phyloP scores from a whole-genome alignment of 2,888 invertebrate genomes.

The Aspidiotus destructor region DNA sequence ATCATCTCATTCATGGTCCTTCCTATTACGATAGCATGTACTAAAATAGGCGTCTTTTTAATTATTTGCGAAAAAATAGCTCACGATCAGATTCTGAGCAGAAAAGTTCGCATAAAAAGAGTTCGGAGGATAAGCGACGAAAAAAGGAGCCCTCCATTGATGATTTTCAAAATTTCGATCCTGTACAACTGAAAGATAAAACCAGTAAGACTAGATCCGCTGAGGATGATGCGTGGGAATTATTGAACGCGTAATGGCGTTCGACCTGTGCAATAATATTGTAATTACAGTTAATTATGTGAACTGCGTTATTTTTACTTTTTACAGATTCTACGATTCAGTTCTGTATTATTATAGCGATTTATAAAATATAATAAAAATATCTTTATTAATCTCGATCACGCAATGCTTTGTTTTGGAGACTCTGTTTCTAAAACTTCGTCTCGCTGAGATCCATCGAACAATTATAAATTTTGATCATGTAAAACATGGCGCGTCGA shows the following conservation, averaged over 20 bases:
- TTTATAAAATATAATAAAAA: not conserved
- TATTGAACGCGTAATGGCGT: slow-evolving; percentile 15
- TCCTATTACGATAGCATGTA: not conserved
- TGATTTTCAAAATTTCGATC: slow-evolving; percentile 23
- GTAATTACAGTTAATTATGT: not conserved
- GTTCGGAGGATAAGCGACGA: not conserved
- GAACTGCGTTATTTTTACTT: not conserved
- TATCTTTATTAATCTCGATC: not conserved
- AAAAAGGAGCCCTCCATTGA: slow-evolving; percentile 12
- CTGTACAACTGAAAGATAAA: slow-evolving; percentile 19
- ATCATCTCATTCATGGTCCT: not conserved
- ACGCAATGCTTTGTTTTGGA: too few relatives aligned
- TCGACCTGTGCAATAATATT: not conserved
- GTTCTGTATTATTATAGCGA: not conserved
- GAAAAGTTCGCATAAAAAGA: not conserved
- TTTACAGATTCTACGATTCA: not conserved
- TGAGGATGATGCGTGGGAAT: slow-evolving; percentile 31
- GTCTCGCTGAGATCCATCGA: too few relatives aligned
- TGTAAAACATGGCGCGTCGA: too few relatives aligned
- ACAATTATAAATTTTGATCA: too few relatives aligned
- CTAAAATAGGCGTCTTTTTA: not conserved
- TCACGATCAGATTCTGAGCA: slow-evolving; percentile 11
- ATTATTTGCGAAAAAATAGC: not conserved
- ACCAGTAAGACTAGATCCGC: slow-evolving; percentile 16
- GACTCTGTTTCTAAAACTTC: too few relatives aligned